These are phyloP conservation scores for Macropus fuliginosus DNA, from an alignment of 2,797 vertebrate species.

Conservation along the genomic window DNA sequence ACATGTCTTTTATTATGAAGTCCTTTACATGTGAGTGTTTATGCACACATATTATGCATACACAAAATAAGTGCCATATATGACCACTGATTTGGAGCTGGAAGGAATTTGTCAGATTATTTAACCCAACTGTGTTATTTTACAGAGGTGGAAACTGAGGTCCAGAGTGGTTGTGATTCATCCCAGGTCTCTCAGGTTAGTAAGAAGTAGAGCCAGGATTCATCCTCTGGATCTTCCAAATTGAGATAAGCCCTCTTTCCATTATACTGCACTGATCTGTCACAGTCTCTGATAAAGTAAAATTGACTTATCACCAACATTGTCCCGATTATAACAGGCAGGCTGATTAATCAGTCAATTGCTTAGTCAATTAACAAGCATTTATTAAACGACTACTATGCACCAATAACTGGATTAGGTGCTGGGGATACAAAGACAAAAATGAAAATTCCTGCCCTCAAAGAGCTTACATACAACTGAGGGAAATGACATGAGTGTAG, in stretches of 20 bases:
- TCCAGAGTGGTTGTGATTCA: neutral
- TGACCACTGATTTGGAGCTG: neutral
- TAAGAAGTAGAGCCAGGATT: neutral
- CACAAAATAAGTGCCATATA: neutral
- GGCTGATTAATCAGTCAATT: neutral
- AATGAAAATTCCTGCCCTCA: neutral
- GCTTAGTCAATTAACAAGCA: neutral
- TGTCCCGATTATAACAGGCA: neutral
- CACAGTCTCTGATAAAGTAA: neutral
- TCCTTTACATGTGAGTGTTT: accelerated
- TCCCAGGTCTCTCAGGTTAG: neutral
- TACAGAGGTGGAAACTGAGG: neutral
- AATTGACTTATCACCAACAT: neutral
- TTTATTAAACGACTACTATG: neutral
- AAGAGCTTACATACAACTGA: neutral
- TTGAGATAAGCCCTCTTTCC: neutral
- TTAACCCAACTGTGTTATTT: neutral
- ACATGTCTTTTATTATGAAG: neutral
- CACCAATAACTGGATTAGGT: neutral
- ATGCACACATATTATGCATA: neutral
- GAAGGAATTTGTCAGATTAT: neutral
- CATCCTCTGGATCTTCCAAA: neutral
- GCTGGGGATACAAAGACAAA: neutral
- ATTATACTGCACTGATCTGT: neutral
- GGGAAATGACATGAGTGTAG: neutral